phyloP scores from a whole-genome alignment of 2,888 invertebrate species.

The Parnassius apollo region DNA sequence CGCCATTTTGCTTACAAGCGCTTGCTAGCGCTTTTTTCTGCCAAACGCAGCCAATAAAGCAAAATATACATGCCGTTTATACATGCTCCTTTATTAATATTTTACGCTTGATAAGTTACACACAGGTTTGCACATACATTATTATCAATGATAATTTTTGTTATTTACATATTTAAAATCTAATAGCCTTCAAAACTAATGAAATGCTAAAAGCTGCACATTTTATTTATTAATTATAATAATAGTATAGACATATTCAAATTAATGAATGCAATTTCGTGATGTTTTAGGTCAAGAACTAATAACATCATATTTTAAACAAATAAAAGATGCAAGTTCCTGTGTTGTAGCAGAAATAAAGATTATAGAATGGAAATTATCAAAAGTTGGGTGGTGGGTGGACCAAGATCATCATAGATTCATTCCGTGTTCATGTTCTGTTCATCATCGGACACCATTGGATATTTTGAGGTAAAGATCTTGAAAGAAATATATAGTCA shows the following conservation, averaged over 20 bases:
- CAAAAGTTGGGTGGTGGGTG: conserved; percentile 67
- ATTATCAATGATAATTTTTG: neutral
- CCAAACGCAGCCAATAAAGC: too few relatives aligned
- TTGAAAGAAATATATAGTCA: neutral
- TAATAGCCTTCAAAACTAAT: neutral
- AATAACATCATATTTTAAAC: conserved; percentile 66
- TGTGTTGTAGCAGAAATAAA: conserved; percentile 61
- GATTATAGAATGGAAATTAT: conserved; percentile 75
- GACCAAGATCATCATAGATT: conserved; percentile 48
- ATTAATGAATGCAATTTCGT: neutral
- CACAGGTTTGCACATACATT: conserved; percentile 2
- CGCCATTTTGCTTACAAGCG: too few relatives aligned
- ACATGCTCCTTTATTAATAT: too few relatives aligned
- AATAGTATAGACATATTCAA: too few relatives aligned
- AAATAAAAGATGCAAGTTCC: conserved; percentile 55
- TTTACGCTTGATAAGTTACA: too few relatives aligned
- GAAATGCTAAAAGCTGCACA: too few relatives aligned
- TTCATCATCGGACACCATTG: conserved; percentile 60
- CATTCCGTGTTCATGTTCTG: conserved; percentile 59
- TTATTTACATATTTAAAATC: neutral
- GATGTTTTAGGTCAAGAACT: conserved; percentile 68
- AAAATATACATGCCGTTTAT: too few relatives aligned
- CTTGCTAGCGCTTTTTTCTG: too few relatives aligned
- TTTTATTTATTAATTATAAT: too few relatives aligned
- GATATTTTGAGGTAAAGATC: conserved; percentile 56